Evolutionary conservation across 2,888 invertebrate species (phyloP), one percentile per base, ranked within the genome.

Genomic region (Trachelus stipa): DNA sequence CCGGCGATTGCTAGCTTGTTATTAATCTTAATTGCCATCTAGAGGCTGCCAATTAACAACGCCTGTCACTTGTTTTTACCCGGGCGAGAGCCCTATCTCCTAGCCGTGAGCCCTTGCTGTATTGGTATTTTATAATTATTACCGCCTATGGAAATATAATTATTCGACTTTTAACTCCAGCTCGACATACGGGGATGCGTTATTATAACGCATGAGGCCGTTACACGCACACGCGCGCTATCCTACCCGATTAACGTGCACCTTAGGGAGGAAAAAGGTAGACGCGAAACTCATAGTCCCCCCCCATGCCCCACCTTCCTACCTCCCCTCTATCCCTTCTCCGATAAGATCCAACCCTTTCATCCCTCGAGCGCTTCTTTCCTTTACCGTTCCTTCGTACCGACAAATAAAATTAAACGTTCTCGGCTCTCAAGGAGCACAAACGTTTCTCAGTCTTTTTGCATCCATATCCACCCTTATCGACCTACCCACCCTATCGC

Each of bases 21-120:
- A 90, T 90, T 90, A 90, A 90, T 90, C 90, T 90, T 90, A 90
- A 90, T 90, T 89, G 89, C 88, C 87, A 90, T 90, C 89, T 87
- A 85, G 85, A 87, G 86, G 83, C 85, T 87, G 88, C 88, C 89
- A 90, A 90, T 90, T 90, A 90, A 89, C 88, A 89, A 89, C 88
- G 88, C 87, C 88, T 88, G 89, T 90, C 89, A 88, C 85, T 89
- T 85, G 86, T 83, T 87, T 88, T 87, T 87, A 85, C 83, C 82
- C 84, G 81, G 78, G 23, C 9, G 23, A 79, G 78, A 80, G 76
- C 69, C 79, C 85, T 81, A 84, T 85, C 83, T 85, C 79, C 77
- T 74, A 40, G 76, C 68, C 73, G 76, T 68, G 68, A 68, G 76
- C 73, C 34, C 23, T 74, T 37, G 74, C 34, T 30, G 81, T 84